phyloP scores from a whole-genome alignment of 2,888 invertebrate genomes.

The Heliconius ethilla region DNA sequence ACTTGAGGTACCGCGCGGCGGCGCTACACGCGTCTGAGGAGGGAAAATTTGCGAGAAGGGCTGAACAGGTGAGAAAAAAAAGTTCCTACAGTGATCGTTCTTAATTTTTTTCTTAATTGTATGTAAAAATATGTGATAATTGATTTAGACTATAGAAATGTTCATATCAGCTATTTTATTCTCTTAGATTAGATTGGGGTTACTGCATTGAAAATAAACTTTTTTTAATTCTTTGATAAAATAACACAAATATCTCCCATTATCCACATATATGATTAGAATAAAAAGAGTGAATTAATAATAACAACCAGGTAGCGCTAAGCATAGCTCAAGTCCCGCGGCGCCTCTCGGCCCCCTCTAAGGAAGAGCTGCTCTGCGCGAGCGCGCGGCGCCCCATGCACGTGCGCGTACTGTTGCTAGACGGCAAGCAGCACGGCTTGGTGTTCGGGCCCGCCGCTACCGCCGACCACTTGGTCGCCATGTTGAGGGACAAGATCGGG shows the following conservation, averaged over 20 bases:
- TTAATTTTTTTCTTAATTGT: too few relatives aligned
- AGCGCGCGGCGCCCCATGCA: constrained; percentile 95
- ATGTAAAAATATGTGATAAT: too few relatives aligned
- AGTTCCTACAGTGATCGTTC: too few relatives aligned
- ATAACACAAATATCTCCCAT: background rate
- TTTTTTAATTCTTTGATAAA: background rate
- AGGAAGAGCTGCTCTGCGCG: constrained; percentile 95
- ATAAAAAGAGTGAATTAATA: too few relatives aligned
- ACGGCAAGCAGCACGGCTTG: constrained; percentile 96
- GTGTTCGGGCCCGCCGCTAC: constrained; percentile 97
- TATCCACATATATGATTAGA: too few relatives aligned
- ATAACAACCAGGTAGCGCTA: constrained; percentile 64
- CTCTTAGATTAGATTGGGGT: too few relatives aligned
- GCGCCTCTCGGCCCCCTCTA: constrained; percentile 94
- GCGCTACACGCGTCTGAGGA: constrained; percentile 93
- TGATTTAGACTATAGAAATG: too few relatives aligned
- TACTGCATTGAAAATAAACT: too few relatives aligned
- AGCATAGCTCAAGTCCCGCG: constrained; percentile 83
- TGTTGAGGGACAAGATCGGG: constrained; percentile 94
- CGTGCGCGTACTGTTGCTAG: constrained; percentile 94
- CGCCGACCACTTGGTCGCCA: constrained; percentile 92
- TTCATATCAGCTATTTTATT: too few relatives aligned
- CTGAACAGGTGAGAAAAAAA: constrained; percentile 84
- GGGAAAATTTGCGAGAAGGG: constrained; percentile 95
- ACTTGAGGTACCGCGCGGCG: constrained; percentile 93